These are phyloP conservation scores for Drosophila greeni DNA, from an alignment of 2,888 invertebrate species.

Conservation along the genomic window DNA sequence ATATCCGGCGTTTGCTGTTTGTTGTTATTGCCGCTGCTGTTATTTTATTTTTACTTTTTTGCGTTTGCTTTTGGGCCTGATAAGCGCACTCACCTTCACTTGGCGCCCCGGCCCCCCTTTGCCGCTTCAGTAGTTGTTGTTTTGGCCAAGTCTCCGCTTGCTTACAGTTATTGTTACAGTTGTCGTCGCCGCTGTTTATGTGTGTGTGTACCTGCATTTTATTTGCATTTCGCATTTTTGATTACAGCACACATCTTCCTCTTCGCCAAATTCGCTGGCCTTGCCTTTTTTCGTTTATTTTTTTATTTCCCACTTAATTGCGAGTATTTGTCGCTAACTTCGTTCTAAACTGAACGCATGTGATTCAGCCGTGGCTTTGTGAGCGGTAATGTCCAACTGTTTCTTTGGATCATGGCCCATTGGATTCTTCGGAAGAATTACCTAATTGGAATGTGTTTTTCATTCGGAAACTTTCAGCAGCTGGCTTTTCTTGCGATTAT, in stretches of 20 bases:
- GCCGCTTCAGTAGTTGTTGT: slow-evolving; percentile 9
- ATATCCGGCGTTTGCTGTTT: slow-evolving; percentile 68
- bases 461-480: background rate
- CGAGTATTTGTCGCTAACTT: slow-evolving; percentile 3
- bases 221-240: slow-evolving; percentile 45
- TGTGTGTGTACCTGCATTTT: slow-evolving; percentile 37
- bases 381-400: slow-evolving; percentile 32
- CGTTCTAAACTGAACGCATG: slow-evolving; percentile 11
- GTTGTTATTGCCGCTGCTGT: slow-evolving; percentile 26
- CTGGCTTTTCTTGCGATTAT: slow-evolving; percentile 1
- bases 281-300: slow-evolving; percentile 20
- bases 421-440: slow-evolving; percentile 10
- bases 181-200: background rate
- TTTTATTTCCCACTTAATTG: slow-evolving; percentile 1
- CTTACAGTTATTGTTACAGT: slow-evolving; percentile 38
- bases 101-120: slow-evolving; percentile 2
- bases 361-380: slow-evolving; percentile 26
- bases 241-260: slow-evolving; percentile 20
- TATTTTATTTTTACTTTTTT: slow-evolving; percentile 36
- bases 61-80: slow-evolving; percentile 62
- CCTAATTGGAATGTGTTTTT: slow-evolving; percentile 22
- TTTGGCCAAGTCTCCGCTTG: slow-evolving; percentile 11
- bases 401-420: slow-evolving; percentile 24
- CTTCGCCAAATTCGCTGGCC: slow-evolving; percentile 10
- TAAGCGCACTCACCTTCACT: slow-evolving; percentile 63